Conservation (phyloP, 2,797 vertebrate genomes). For the Schizopygopsis malacanthus region DNA sequence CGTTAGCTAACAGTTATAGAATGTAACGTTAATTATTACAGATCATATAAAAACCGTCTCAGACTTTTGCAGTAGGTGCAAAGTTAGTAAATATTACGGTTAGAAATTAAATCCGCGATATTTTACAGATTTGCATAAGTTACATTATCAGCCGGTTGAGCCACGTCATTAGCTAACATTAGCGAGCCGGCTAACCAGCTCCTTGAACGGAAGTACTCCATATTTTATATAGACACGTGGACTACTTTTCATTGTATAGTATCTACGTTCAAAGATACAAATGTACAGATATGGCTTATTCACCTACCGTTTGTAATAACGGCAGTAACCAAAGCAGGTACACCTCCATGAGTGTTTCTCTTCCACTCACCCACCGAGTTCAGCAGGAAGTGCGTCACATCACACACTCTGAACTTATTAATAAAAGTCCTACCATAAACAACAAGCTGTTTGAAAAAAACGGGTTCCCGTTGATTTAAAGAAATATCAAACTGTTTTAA, state of each 20-base stretch:
- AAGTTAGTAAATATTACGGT: not conserved
- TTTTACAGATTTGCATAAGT: not conserved
- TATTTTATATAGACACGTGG: not conserved
- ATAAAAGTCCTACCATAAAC: not conserved
- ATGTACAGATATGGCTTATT: not conserved
- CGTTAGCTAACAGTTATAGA: not conserved
- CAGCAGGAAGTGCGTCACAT: constrained; percentile 26
- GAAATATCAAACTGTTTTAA: not conserved
- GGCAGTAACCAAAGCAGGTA: constrained; percentile 80
- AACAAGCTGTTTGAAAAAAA: not conserved
- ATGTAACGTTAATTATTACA: not conserved
- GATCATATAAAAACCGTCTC: not conserved
- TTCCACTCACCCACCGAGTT: constrained; percentile 51
- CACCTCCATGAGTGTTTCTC: constrained; percentile 76
- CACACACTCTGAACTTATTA: too few relatives aligned
- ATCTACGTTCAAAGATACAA: not conserved
- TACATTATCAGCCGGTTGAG: not conserved
- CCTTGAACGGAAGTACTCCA: not conserved
- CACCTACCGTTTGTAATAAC: constrained; percentile 80
- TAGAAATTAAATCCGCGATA: not conserved
- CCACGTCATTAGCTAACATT: constrained; percentile 47
- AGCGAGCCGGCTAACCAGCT: constrained; percentile 5
- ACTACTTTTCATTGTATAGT: not conserved
- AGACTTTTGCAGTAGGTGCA: not conserved
- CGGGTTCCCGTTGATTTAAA: not conserved